Percentiles rank a stretch among this genome's conserved stretches.
Evolutionary conservation across 2,888 invertebrate species (phyloP).

Genomic region (Agriopis leucophaearia): DNA sequence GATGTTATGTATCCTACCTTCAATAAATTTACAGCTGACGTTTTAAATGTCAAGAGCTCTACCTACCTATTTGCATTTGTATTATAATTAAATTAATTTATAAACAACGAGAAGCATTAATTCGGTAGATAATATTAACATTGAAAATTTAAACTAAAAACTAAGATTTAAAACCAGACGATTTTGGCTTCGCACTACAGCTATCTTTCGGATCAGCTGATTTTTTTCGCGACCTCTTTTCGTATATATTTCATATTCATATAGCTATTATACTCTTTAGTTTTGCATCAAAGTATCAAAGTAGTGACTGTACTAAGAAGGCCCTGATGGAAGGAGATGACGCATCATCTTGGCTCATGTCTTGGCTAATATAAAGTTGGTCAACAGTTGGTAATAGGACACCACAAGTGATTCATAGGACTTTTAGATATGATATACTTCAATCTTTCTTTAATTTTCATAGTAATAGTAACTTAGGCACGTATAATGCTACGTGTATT

Average conservation of each 20-base stretch:
- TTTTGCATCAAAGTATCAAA: neutral
- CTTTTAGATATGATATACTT: conserved; percentile 51
- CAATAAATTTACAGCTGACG: no score
- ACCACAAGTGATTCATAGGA: conserved; percentile 68
- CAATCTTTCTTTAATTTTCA: conserved; percentile 57
- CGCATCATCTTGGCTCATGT: conserved; percentile 69
- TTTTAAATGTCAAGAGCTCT: no score
- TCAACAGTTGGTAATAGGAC: conserved; percentile 69
- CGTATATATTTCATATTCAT: no score
- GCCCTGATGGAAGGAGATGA: conserved; percentile 61
- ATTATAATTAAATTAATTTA: no score
- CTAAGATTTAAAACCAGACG: neutral
- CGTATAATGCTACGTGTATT: conserved; percentile 17
- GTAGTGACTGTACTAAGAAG: conserved; percentile 51
- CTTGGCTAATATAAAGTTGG: conserved; percentile 59
- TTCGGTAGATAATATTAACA: no score
- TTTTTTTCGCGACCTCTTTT: no score
- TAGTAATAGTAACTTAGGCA: conserved; percentile 26
- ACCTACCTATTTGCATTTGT: no score
- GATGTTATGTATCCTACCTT: neutral
- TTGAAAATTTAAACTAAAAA: conserved; percentile 3
- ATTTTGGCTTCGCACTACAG: no score
- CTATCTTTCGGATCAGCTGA: no score
- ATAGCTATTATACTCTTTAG: no score
- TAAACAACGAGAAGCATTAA: no score